Percentiles rank a stretch among this genome's conserved stretches.
These are phyloP conservation scores for Cryptotis parvus DNA, from an alignment of 2,113 vertebrate genomes.

Conservation along the genomic window DNA sequence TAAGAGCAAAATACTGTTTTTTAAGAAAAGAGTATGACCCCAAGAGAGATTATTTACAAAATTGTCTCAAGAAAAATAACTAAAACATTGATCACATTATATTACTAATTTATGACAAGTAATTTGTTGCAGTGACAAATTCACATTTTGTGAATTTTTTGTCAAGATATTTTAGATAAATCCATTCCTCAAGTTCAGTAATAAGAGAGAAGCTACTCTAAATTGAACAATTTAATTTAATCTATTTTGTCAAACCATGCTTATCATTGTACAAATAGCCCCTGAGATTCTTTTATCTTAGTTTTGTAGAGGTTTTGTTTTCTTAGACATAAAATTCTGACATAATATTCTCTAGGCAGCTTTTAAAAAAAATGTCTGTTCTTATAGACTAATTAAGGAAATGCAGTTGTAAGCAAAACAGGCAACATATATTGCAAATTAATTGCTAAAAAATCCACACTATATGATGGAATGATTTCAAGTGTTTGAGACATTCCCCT, in stretches of 20 bases:
- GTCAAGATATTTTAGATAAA: slow-evolving; percentile 30
- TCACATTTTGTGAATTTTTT: slow-evolving; percentile 39
- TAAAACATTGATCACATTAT: slow-evolving; percentile 42
- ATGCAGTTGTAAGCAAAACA: slow-evolving; percentile 53
- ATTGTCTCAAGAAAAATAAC: slow-evolving; percentile 25
- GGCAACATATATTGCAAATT: slow-evolving; percentile 33
- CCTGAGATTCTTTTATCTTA: slow-evolving; percentile 52
- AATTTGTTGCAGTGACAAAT: slow-evolving; percentile 42
- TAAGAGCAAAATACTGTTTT: not conserved
- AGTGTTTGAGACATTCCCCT: slow-evolving; percentile 24
- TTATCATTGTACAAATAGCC: slow-evolving; percentile 51
- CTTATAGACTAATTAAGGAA: slow-evolving; percentile 62
- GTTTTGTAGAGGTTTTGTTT: slow-evolving; percentile 46
- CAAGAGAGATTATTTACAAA: slow-evolving; percentile 18
- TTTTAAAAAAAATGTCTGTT: slow-evolving; percentile 23
- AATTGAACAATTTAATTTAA: slow-evolving; percentile 57
- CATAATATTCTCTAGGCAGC: slow-evolving; percentile 32
- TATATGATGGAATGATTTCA: slow-evolving; percentile 21
- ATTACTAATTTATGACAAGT: slow-evolving; percentile 18
- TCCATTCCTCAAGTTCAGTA: slow-evolving; percentile 6
- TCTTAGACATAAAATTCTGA: slow-evolving; percentile 40
- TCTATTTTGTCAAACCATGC: slow-evolving; percentile 42
- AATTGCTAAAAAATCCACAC: slow-evolving; percentile 55
- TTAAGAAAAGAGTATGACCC: not conserved
- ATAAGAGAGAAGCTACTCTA: slow-evolving; percentile 6